Percentiles rank a stretch among this genome's conserved stretches.
phyloP scores from a whole-genome alignment of 2,113 vertebrate species.

The Clinocottus analis region DNA sequence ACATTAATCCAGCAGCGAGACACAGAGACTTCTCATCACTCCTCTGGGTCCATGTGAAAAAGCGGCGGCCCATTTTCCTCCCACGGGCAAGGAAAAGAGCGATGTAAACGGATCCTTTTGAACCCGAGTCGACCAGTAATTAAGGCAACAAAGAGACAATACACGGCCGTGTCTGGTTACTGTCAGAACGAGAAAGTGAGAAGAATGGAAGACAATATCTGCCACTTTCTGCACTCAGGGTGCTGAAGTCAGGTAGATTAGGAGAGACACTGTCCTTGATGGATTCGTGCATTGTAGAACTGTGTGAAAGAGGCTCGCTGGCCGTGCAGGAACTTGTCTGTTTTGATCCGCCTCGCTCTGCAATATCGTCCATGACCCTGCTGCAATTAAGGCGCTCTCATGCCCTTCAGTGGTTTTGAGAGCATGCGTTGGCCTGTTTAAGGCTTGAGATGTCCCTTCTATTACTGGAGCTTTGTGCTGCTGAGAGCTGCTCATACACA shows the following conservation, averaged over 20 bases:
- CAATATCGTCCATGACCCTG: slow-evolving; percentile 21
- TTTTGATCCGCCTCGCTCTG: slow-evolving; percentile 32
- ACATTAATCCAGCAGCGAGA: slow-evolving; percentile 46
- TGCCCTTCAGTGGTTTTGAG: slow-evolving; percentile 45
- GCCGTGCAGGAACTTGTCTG: slow-evolving; percentile 52
- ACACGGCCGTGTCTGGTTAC: slow-evolving; percentile 67
- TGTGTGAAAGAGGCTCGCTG: slow-evolving; percentile 28
- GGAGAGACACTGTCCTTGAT: slow-evolving; percentile 7
- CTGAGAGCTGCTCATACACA: slow-evolving; percentile 33
- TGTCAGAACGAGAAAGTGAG: slow-evolving; percentile 66
- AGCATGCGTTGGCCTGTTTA: slow-evolving; percentile 38
- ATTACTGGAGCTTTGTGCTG: slow-evolving; percentile 30
- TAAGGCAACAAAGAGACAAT: slow-evolving; percentile 75
- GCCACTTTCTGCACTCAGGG: slow-evolving; percentile 62
- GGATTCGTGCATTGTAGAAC: slow-evolving; percentile 13
- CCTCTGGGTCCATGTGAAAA: slow-evolving; percentile 56
- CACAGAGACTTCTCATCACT: slow-evolving; percentile 30
- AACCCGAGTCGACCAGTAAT: slow-evolving; percentile 66
- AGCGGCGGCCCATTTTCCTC: slow-evolving; percentile 33
- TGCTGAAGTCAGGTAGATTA: slow-evolving; percentile 41
- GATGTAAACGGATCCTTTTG: slow-evolving; percentile 54
- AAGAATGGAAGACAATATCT: slow-evolving; percentile 68
- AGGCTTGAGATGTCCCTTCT: slow-evolving; percentile 15
- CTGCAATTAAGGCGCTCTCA: slow-evolving; percentile 31
- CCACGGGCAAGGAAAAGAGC: slow-evolving; percentile 43